Evolutionary conservation across 2,797 vertebrate genomes (phyloP), one percentile per base, ranked within the genome.

Genomic region (Chanos chanos): DNA sequence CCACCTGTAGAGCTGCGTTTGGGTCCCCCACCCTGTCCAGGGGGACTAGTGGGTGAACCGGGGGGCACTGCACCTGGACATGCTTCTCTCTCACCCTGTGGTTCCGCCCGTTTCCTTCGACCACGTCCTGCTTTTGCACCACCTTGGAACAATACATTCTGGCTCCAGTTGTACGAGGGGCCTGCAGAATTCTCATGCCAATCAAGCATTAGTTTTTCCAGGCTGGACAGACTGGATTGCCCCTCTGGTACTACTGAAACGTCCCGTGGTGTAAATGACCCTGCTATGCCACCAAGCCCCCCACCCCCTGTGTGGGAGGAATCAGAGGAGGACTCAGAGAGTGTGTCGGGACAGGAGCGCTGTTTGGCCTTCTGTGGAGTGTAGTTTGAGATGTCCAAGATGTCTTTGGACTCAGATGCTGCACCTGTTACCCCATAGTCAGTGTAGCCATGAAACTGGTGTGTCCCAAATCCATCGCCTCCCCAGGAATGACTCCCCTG

Each of bases 171-270:
- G 77, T 98, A 98, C 36, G 94, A 95, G 0, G 96, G 93, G 12
- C 94, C 94, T 0, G 95, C 91, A 1, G 95, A 95, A 0, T 94
- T 94, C 82, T 99, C 97, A 0, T 99, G 95, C 97, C 97, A 99
- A 74, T 99, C 96, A 92, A 99, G 94, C 96, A 99, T 99, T 74
- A 99, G 76, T 72, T 99, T 99, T 85, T 99, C 96, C 78, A 99
- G 84, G 77, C 96, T 99, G 48, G 96, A 99, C 61, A 99, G 87
- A 76, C 96, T 99, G 12, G 96, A 98, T 68, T 94, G 95, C 36
- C 91, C 92, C 72, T 93, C 71, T 53, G 65, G 58, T 81, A 56
- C 70, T 33, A 7, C 72, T 57, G 64, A 83, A 72, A 19, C 52
- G 45, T 90, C 89, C 39, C 59, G 86, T 49, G 81, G 82, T 63